Percentiles rank a stretch among this genome's conserved stretches.
phyloP scores from a whole-genome alignment of 2,888 invertebrate genomes.

The Prenolepis imparis region DNA sequence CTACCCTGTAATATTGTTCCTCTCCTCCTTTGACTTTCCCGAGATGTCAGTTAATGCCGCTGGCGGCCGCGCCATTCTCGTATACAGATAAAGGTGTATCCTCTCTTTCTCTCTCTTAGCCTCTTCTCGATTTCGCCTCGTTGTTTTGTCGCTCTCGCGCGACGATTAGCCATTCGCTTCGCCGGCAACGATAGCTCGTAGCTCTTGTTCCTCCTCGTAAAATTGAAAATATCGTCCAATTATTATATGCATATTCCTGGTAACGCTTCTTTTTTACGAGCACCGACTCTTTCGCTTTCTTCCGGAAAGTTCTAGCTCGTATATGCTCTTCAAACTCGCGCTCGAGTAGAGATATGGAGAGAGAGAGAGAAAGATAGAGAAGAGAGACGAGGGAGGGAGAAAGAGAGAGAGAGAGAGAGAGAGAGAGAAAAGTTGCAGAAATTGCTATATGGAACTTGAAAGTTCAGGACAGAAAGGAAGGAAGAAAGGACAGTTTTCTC shows the following conservation, averaged over 20 bases:
- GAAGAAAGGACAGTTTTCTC: constrained; percentile 35
- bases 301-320: constrained; percentile 33
- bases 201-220: constrained; percentile 18
- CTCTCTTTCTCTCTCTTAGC: background rate
- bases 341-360: constrained; percentile 8
- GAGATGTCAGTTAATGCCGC: constrained; percentile 59
- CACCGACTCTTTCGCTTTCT: constrained; percentile 23
- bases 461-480: constrained; percentile 16
- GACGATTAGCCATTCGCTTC: constrained; percentile 33
- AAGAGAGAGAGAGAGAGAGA: constrained; percentile 34
- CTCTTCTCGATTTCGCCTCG: constrained; percentile 41
- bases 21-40: constrained; percentile 62
- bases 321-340: background rate
- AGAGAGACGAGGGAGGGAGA: constrained; percentile 19
- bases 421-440: background rate
- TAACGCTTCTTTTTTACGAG: constrained; percentile 25
- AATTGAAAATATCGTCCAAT: constrained; percentile 37
- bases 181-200: constrained; percentile 12
- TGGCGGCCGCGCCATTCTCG: constrained; percentile 35
- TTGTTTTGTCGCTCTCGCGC: constrained; percentile 25
- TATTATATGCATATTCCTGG: constrained; percentile 20
- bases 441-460: constrained; percentile 27
- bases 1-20: constrained; percentile 57
- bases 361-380: constrained; percentile 25
- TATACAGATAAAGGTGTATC: constrained; percentile 14